Conservation (phyloP, 1,140 invertebrate species). For the Caerostris extrusa region DNA sequence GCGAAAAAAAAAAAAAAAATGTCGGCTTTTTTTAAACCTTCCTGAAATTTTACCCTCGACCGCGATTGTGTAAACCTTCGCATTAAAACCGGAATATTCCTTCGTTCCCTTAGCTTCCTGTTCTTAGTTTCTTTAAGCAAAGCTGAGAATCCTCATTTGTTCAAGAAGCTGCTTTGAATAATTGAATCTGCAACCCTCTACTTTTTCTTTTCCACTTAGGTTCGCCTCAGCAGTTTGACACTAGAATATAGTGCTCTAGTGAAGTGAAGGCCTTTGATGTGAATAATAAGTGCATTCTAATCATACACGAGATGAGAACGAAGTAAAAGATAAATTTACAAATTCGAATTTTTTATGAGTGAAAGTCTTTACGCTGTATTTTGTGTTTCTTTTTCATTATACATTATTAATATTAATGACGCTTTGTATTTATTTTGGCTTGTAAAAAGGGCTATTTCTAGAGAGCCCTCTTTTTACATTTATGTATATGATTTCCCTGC, state of each 20-base stretch:
- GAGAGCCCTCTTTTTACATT: not conserved
- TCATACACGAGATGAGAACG: conserved; percentile 23
- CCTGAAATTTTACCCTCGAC: conserved; percentile 40
- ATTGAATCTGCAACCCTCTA: conserved; percentile 46
- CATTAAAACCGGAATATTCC: conserved; percentile 52
- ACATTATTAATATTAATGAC: conserved; percentile 57
- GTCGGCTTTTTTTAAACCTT: not conserved
- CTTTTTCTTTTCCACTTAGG: not conserved
- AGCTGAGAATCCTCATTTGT: conserved; percentile 56
- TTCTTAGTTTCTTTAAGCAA: conserved; percentile 51
- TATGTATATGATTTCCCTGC: not conserved
- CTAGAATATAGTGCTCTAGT: not conserved
- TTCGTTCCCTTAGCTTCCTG: conserved; percentile 21
- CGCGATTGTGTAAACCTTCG: not conserved
- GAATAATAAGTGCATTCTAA: conserved; percentile 56
- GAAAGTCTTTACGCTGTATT: not conserved
- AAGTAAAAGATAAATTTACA: conserved; percentile 41
- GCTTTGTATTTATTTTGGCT: conserved; percentile 49
- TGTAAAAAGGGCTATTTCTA: conserved; percentile 24
- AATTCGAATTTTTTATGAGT: conserved; percentile 57
- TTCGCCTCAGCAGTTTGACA: conserved; percentile 36
- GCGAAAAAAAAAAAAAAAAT: not conserved
- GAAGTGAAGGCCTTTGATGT: not conserved
- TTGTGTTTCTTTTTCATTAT: conserved; percentile 37
- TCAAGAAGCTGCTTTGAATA: conserved; percentile 55